These are phyloP conservation scores for Leptosomus discolor DNA, from an alignment of 2,113 vertebrate species.

Conservation along the genomic window DNA sequence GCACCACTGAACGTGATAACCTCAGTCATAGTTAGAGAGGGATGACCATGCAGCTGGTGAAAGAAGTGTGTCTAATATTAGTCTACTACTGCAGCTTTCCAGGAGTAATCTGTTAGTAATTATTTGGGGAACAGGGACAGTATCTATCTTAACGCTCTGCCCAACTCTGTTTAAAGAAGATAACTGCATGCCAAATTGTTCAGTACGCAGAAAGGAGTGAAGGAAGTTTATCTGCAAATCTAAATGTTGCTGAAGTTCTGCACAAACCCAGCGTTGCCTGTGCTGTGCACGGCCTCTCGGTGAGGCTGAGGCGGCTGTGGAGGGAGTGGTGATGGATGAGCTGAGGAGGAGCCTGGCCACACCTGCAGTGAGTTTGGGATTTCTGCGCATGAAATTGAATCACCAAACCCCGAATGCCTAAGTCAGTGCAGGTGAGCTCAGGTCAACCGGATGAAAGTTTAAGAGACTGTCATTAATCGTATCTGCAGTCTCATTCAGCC, in stretches of 20 bases:
- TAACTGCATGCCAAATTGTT: background rate
- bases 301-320: rapidly evolving
- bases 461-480: background rate
- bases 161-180: background rate
- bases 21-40: background rate
- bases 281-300: background rate
- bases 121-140: background rate
- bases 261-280: background rate
- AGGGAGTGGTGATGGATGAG: background rate
- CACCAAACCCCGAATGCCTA: background rate
- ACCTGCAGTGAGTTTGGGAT: background rate
- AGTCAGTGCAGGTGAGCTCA: background rate
- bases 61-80: background rate
- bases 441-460: background rate
- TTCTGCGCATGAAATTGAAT: background rate
- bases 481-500: background rate
- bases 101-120: background rate
- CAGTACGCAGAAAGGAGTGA: background rate
- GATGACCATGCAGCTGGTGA: background rate
- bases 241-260: background rate
- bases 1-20: background rate
- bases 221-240: background rate
- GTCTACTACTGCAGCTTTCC: background rate
- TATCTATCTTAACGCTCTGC: background rate
- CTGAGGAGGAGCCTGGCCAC: background rate